Conservation (phyloP, 2,113 vertebrate genomes). For the Rhea americana region DNA sequence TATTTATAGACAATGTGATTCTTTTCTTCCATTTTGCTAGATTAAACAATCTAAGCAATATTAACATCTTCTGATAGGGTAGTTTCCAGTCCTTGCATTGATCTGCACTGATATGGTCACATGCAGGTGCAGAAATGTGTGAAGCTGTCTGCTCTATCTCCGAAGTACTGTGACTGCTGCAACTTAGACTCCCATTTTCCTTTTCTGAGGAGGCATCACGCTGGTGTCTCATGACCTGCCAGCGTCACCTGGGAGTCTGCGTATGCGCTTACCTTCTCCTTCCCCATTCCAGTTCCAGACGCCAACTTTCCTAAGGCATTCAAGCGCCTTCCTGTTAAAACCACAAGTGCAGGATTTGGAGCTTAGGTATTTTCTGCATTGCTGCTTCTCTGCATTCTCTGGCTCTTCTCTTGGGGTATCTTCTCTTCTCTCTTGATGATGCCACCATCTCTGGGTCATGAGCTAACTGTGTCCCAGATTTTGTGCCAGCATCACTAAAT, state of each 20-base stretch:
- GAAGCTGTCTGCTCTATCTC: background rate
- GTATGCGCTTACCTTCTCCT: background rate
- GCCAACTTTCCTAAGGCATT: background rate
- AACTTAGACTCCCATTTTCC: background rate
- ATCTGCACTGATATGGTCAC: background rate
- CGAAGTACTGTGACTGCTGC: background rate
- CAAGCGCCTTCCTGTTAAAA: background rate
- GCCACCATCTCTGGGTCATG: background rate
- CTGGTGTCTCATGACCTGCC: background rate
- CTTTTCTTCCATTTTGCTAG: background rate
- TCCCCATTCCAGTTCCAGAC: background rate
- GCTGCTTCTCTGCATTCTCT: background rate
- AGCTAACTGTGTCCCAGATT: background rate
- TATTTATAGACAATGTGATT: background rate
- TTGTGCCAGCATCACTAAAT: background rate
- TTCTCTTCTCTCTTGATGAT: background rate
- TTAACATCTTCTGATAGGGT: background rate
- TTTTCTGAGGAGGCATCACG: background rate
- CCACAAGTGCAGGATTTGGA: fast-evolving
- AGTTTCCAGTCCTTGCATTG: background rate
- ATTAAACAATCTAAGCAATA: background rate
- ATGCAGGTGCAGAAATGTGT: background rate
- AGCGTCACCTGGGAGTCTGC: background rate
- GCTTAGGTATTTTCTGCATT: background rate
- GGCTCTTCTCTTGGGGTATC: background rate